Conservation (phyloP, 2,888 invertebrate genomes). For the Drosophila dives region DNA sequence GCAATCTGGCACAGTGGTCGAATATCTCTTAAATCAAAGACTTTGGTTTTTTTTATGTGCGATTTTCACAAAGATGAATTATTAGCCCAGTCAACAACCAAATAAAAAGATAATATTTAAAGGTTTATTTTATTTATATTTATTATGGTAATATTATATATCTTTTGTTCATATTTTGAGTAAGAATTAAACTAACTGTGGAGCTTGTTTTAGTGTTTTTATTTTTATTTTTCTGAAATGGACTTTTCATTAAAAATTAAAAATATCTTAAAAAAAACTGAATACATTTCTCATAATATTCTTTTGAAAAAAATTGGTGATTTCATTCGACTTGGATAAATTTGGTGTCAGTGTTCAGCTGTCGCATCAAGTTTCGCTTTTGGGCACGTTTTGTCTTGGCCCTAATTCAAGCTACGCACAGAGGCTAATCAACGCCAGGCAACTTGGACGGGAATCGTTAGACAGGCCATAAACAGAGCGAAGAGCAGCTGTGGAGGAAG, state of each 20-base stretch:
- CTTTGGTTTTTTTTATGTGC: neutral
- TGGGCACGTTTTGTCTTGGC: conserved; percentile 79
- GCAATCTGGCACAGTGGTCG: conserved; percentile 54
- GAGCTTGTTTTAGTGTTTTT: no score
- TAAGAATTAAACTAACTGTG: neutral
- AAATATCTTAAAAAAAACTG: neutral
- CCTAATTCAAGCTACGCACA: conserved; percentile 75
- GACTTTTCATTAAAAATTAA: neutral
- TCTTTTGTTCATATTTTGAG: no score
- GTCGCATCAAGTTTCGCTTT: conserved; percentile 73
- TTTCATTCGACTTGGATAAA: neutral
- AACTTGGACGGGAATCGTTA: conserved; percentile 78
- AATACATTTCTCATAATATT: neutral
- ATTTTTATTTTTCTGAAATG: neutral
- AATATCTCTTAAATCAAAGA: neutral
- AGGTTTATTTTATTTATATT: no score
- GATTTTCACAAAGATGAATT: neutral
- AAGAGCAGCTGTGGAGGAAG: conserved; percentile 1
- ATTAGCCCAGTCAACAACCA: no score
- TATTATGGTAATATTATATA: no score
- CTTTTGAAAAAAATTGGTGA: neutral
- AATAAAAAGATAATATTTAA: no score
- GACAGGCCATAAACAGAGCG: conserved; percentile 76
- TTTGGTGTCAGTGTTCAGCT: conserved; percentile 50
- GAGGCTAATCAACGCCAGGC: conserved; percentile 81